Evolutionary conservation across 1,140 invertebrate genomes (phyloP), one percentile per base, ranked within the genome.

Genomic region (Meloidogyne chitwoodi): DNA sequence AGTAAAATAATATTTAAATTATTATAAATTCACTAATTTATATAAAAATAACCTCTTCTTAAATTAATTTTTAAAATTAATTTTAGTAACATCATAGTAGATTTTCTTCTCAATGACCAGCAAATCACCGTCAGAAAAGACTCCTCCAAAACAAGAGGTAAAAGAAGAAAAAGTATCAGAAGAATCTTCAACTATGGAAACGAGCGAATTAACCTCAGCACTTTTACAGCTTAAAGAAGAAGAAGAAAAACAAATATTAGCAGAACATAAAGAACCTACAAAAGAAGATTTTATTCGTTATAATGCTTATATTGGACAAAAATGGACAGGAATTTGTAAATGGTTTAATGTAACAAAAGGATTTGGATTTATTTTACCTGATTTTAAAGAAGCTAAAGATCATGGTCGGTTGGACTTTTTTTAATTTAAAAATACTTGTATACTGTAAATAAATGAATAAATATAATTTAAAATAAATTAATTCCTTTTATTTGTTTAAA

Each of bases 321-420:
- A 77, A 31, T 77, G 76, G 76, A 77, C 61, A 11, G 76, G 76
- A 22, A 65, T 73, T 24, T 73, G 71, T 64, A 73, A 73, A 66
- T 77, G 76, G 76, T 77, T 77, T 65, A 77, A 77, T 63, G 76
- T 77, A 16, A 76, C 70, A 26, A 77, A 77, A 65, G 76, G 76
- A 41, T 77, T 74, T 62, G 76, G 76, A 38, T 77, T 77, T 75
- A 72, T 77, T 27, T 29, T 77, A 22, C 76, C 76, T 31, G 76
- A 77, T 22, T 34, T 27, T 38, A 75, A 77, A 29, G 62, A 77
- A 41, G 76, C 76, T 26, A 74, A 75, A 48, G 70, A 67, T 24
- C 76, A 77, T 65, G 71, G 41, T 22, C 3, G n/a, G n/a, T 6
- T 6, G 3, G 8, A 38, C 3, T 38, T 38, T 38, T 38, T 6